A percentile compares a stretch with the other conserved stretches of the same genome.
Conservation (phyloP, 30 jellyfish, hydroid and myxozoan genomes). For the Hydra vulgaris region DNA sequence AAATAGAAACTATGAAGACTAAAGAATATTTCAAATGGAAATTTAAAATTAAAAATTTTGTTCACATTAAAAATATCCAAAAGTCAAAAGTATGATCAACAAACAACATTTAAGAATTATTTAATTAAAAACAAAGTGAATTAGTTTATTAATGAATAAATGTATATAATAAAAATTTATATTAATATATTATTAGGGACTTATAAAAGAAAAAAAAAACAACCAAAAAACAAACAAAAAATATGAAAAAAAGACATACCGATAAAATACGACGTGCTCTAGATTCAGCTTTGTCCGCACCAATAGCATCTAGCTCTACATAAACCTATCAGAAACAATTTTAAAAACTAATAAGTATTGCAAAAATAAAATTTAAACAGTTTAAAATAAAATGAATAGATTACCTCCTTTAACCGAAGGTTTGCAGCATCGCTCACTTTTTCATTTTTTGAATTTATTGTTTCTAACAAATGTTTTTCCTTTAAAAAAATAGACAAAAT, state of each 20-base stretch:
- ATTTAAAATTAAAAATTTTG: too few species aligned
- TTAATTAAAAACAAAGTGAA: too few species aligned
- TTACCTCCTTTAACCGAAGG: constrained; percentile 63
- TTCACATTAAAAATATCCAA: too few species aligned
- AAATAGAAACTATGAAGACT: background rate
- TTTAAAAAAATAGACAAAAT: background rate
- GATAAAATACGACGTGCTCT: constrained; percentile 84
- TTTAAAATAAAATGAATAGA: background rate
- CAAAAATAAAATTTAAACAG: background rate
- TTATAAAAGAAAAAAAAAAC: too few species aligned
- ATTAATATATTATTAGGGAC: too few species aligned
- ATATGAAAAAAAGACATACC: too few species aligned
- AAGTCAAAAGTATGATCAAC: too few species aligned
- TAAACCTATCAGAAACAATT: constrained; percentile 33
- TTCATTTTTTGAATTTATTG: constrained; percentile 41
- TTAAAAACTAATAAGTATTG: background rate
- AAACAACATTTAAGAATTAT: too few species aligned
- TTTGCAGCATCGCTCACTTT: constrained; percentile 90
- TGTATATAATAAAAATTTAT: too few species aligned
- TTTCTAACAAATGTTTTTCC: constrained; percentile 67
- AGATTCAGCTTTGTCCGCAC: constrained; percentile 93
- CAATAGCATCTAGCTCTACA: constrained; percentile 71
- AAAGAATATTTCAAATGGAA: background rate
- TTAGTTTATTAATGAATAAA: too few species aligned
- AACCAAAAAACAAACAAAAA: too few species aligned